Evolutionary conservation across 2,113 vertebrate species (phyloP), one percentile per base, ranked within the genome.

Genomic region (Solea solea): DNA sequence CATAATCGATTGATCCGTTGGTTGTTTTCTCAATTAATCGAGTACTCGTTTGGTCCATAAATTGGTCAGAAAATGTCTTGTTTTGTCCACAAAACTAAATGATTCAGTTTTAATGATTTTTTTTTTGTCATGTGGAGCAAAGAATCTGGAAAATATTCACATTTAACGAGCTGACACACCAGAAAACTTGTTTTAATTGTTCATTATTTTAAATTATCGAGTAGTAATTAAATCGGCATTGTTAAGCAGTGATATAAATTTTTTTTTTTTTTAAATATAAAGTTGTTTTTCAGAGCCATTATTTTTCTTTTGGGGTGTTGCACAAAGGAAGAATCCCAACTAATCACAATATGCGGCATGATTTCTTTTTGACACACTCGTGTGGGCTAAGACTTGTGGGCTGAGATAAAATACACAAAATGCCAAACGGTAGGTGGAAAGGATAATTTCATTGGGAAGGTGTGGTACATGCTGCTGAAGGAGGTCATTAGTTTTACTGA

Each of bases 401-500:
- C 21, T 14, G 40, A 57, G 61, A 65, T 45, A 27, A 55, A 44
- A 60, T n/a, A 15, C 51, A 56, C 14, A 65, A 63, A 67, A 66
- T 52, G 54, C 52, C 67, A 63, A 50, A 41, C 64, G 59, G 72
- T 60, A 39, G 70, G 79, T 64, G 40, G 44, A 58, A 59, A 56
- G 48, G 21, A 27, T 67, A 0, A 40, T 72, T 77, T 61, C 25
- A 46, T 49, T 11, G 57, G 34, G 64, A 64, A 48, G 69, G 80
- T 77, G 72, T 25, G 65, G 65, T 72, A 14, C 61, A 46, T 61
- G 44, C 72, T 44, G 50, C 40, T 64, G 64, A 50, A 11, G 39
- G 57, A 58, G 46, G 46, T 79, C 69, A 80, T 78, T 82, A 50
- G 61, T 67, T 64, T 70, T 39, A 51, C 42, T 5, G 53, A 76